phyloP scores from a whole-genome alignment of 2,888 invertebrate genomes.

The Tetheella fluctuosa region DNA sequence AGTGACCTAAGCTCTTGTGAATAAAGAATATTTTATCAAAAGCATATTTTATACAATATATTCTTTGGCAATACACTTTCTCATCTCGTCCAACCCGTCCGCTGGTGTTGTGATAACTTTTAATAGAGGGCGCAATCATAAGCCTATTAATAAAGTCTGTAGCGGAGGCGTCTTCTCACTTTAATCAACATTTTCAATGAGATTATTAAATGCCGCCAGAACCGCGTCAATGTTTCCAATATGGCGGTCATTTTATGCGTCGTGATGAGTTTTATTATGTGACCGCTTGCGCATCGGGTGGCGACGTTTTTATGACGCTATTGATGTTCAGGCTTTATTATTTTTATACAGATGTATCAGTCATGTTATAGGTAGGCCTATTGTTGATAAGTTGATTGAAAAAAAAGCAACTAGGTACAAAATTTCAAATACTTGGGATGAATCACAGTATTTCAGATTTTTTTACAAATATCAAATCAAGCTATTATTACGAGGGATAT shows the following conservation, averaged over 20 bases:
- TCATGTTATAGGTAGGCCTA: background rate
- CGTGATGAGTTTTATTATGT: constrained; percentile 52
- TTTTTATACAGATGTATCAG: background rate
- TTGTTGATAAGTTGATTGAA: background rate
- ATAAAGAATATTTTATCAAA: too few relatives aligned
- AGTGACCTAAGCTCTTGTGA: too few relatives aligned
- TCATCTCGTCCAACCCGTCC: constrained; percentile 51
- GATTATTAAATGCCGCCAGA: constrained; percentile 60
- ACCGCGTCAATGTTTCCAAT: constrained; percentile 32
- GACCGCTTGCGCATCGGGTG: constrained; percentile 27
- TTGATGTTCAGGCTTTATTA: constrained; percentile 26
- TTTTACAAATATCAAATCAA: too few relatives aligned
- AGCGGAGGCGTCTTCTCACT: constrained; percentile 61
- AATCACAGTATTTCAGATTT: too few relatives aligned
- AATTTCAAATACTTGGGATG: too few relatives aligned
- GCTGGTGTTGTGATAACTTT: constrained; percentile 62
- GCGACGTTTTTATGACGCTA: constrained; percentile 39
- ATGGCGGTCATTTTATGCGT: constrained; percentile 44
- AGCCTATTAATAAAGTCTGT: constrained; percentile 66
- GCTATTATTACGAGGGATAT: too few relatives aligned
- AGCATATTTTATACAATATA: constrained; percentile 14
- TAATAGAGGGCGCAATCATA: constrained; percentile 69
- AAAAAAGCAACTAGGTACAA: too few relatives aligned
- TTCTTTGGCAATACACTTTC: constrained; percentile 51
- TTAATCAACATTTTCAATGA: constrained; percentile 74